A percentile compares a stretch with the other conserved stretches of the same genome.
Evolutionary conservation across 1,140 invertebrate genomes (phyloP).

Genomic region (Drosophila orena): DNA sequence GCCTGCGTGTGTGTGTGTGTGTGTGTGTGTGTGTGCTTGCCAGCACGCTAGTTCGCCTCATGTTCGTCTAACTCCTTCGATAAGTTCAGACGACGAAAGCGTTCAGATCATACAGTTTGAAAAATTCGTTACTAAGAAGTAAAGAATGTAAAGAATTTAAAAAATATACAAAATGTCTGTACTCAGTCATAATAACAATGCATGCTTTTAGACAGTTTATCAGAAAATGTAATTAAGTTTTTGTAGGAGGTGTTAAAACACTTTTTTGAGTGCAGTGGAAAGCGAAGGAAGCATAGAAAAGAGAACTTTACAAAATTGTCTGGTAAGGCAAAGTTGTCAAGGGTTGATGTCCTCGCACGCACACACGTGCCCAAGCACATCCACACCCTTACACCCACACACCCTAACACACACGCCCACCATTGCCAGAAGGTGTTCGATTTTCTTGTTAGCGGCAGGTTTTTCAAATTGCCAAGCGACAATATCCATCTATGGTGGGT

Average conservation of each 20-base stretch:
- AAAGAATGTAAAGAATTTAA: not conserved
- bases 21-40: too few relatives aligned
- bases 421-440: conserved; percentile 45
- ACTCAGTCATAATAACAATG: too few relatives aligned
- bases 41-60: conserved; percentile 67
- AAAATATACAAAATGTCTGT: not conserved
- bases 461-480: conserved; percentile 69
- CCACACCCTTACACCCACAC: not conserved
- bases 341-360: conserved; percentile 52
- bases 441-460: conserved; percentile 49
- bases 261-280: conserved; percentile 13
- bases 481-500: conserved; percentile 60
- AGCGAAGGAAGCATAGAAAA: conserved; percentile 22
- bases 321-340: conserved; percentile 65
- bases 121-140: not conserved
- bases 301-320: conserved; percentile 72
- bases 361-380: conserved; percentile 9
- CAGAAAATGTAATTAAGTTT: too few relatives aligned
- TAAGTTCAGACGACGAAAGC: conserved; percentile 76
- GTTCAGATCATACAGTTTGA: conserved; percentile 6
- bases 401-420: conserved; percentile 10
- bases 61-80: conserved; percentile 74
- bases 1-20: conserved; percentile 11
- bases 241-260: not conserved
- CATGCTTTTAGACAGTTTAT: too few relatives aligned